These are phyloP conservation scores for Lasius platythorax DNA, from an alignment of 2,888 invertebrate genomes.

Conservation along the genomic window DNA sequence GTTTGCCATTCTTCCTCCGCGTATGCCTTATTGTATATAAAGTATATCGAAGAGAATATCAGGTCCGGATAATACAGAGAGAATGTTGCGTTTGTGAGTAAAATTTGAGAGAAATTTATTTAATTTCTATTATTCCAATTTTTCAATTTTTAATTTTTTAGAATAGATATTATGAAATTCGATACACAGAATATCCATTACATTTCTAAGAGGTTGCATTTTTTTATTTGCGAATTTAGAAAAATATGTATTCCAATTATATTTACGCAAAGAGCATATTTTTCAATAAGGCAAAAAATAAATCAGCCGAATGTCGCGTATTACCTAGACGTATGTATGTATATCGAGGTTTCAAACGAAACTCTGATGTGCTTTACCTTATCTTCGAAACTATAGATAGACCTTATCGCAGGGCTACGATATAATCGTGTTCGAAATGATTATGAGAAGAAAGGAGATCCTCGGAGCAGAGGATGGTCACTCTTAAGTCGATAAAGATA, in stretches of 20 bases:
- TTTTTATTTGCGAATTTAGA: conserved; percentile 2
- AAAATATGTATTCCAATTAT: not conserved
- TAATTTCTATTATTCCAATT: not conserved
- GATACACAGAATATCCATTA: not conserved
- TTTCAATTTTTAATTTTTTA: not conserved
- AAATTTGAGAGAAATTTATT: not conserved
- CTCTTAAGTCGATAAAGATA: not conserved
- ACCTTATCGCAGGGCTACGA: not conserved
- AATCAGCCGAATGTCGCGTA: not conserved
- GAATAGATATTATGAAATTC: not conserved
- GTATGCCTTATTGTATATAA: not conserved
- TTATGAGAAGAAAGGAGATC: not conserved
- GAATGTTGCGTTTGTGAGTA: not conserved
- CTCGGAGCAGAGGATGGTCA: conserved; percentile 17
- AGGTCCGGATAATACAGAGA: not conserved
- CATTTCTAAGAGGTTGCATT: not conserved
- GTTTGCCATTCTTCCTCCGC: not conserved
- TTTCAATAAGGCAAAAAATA: not conserved
- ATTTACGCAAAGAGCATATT: not conserved
- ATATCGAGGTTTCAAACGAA: not conserved
- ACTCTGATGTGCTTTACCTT: not conserved
- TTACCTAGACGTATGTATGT: not conserved
- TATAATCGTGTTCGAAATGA: conserved; percentile 1
- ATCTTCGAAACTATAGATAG: not conserved
- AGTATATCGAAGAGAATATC: not conserved